Base-by-base conservation (phyloP, 2,113 vertebrate species). In the Tychaedon coryphoeus region DNA sequence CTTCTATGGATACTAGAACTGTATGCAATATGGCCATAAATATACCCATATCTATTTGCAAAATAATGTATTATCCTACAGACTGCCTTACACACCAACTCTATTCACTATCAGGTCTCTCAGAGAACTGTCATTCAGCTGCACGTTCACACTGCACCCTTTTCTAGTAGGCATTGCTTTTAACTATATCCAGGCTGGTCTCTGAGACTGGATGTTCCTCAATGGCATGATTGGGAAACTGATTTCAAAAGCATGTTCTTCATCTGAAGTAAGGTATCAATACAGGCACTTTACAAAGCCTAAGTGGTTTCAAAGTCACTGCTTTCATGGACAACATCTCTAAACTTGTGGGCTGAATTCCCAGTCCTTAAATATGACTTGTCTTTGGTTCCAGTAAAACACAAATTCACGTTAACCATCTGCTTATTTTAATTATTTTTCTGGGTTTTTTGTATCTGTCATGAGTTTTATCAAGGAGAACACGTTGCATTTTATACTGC, bases 21-120 rank as follows among this genome's bases (percentile, higher is more conserved):
- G 5, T 19, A 47, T 43, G 19, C 0, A 7, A 60, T 36, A 31
- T 24, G 60, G 43, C 7, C 0, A 4, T 26, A 79, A 67, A 54
- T 54, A 79, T 50, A 75, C 33, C 26, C 53, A 36, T 1, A n/a
- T 1, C 3, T 56, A 19, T 43, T 56, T 67, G 29, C 48, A 79
- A 58, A 88, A 60, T 23, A 20, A 31, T 64, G 29, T 56, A 14
- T 88, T 26, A n/a, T 33, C 16, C 29, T 69, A 56, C 20, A 58
- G 57, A 12, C 40, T 33, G 5, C 11, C 69, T 91, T 76, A 67
- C 12, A 25, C 8, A 67, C 23, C 22, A 77, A 22, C 14, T 19
- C 16, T 16, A 20, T 76, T 36, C 61, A 26, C n/a, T 47, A 22
- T 48, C 24, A 19, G 2, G 2, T 34, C 48, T 47, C 26, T 19